Evolutionary conservation across 1,140 invertebrate species (phyloP).

Genomic region (Euura saliciscinereae): DNA sequence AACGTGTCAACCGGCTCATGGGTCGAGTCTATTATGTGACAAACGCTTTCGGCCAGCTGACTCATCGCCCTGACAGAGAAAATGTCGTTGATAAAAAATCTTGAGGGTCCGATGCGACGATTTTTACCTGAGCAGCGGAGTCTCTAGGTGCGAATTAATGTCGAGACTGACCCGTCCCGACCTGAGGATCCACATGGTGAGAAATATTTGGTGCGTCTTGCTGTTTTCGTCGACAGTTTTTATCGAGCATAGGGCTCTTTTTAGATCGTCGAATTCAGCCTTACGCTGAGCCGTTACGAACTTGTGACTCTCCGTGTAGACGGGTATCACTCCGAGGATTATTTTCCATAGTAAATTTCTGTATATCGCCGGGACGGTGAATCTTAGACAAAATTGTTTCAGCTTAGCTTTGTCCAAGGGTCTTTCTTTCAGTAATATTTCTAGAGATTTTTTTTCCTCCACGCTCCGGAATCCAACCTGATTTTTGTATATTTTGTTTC

Average conservation of each 20-base stretch:
- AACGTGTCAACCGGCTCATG: constrained; percentile 69
- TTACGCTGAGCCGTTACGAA: constrained; percentile 76
- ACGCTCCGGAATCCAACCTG: constrained; percentile 86
- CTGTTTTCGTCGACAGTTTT: constrained; percentile 63
- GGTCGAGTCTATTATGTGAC: constrained; percentile 72
- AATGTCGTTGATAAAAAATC: constrained; percentile 18
- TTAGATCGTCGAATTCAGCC: constrained; percentile 77
- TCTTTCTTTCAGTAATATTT: constrained; percentile 88
- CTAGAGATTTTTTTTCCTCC: constrained; percentile 91
- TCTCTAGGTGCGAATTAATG: constrained; percentile 58
- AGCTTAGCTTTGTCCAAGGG: constrained; percentile 82
- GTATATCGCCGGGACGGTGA: constrained; percentile 81
- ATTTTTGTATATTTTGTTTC: constrained; percentile 3
- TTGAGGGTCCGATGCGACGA: not conserved
- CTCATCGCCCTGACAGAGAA: constrained; percentile 62
- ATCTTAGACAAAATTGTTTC: constrained; percentile 83
- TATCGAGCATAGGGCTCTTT: constrained; percentile 72
- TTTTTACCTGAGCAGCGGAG: constrained; percentile 47
- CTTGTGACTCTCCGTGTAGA: constrained; percentile 74
- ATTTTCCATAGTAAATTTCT: constrained; percentile 87
- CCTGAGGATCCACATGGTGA: constrained; percentile 81
- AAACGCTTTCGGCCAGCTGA: constrained; percentile 71
- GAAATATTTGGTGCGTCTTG: constrained; percentile 66
- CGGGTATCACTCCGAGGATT: constrained; percentile 74
- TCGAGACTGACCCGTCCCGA: constrained; percentile 68